phyloP scores from a whole-genome alignment of 92 coral and sea anemone species.

The Umimayanthus kanabou region DNA sequence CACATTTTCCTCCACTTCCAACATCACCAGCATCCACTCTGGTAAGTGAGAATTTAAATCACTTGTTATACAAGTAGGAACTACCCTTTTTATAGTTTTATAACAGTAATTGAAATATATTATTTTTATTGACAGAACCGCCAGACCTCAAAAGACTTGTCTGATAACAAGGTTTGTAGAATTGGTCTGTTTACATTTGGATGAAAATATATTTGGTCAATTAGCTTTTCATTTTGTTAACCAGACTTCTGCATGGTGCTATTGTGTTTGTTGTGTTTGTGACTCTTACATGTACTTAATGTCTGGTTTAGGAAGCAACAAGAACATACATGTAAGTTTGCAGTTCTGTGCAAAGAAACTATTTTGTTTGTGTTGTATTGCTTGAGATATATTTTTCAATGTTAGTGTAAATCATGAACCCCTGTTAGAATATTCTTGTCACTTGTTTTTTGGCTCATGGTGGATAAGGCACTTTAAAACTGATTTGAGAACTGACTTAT shows the following conservation, averaged over 20 bases:
- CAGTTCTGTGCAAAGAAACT: background rate
- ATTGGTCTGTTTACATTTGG: no score
- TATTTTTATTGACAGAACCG: constrained; percentile 23
- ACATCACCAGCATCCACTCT: constrained; percentile 60
- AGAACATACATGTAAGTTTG: no score
- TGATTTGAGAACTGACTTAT: background rate
- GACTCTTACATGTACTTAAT: no score
- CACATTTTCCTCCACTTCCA: constrained; percentile 95
- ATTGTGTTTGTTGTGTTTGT: background rate
- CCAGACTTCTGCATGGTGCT: constrained; percentile 4
- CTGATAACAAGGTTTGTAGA: constrained; percentile 31
- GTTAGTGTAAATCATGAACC: background rate
- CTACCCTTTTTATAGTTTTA: background rate
- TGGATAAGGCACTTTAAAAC: no score
- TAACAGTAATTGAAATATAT: background rate
- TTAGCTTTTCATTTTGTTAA: no score
- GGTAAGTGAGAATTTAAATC: constrained; percentile 39
- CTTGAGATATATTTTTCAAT: no score
- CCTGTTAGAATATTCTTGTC: no score
- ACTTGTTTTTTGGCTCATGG: no score
- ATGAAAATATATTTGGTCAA: no score
- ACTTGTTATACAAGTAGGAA: background rate
- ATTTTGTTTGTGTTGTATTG: background rate
- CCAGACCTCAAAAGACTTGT: constrained; percentile 31
- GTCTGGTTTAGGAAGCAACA: background rate